Evolutionary conservation across 2,888 invertebrate genomes (phyloP).

Genomic region (Melolontha melolontha): DNA sequence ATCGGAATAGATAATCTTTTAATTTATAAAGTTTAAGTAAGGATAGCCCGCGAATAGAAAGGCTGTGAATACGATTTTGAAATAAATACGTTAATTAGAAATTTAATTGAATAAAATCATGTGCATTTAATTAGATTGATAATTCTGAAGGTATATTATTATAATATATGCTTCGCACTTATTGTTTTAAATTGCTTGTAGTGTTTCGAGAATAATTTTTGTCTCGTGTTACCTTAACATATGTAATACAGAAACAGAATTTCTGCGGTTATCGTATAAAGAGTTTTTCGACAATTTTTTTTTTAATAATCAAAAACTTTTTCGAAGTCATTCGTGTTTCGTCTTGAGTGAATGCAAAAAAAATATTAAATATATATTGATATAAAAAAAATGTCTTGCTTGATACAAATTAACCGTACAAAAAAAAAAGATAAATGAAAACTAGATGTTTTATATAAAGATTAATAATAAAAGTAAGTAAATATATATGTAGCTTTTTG

Average conservation of each 20-base stretch:
- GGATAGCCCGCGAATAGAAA: too few species aligned
- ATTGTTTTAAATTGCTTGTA: too few species aligned
- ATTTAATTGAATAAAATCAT: constrained; percentile 7
- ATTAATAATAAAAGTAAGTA: constrained; percentile 36
- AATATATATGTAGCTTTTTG: constrained; percentile 60
- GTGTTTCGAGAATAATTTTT: constrained; percentile 8
- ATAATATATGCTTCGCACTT: too few species aligned
- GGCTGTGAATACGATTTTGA: background rate
- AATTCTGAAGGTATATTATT: too few species aligned
- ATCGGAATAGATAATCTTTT: too few species aligned
- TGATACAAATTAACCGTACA: constrained; percentile 38
- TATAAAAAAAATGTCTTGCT: constrained; percentile 33
- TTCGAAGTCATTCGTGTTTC: constrained; percentile 3
- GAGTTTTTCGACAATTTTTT: constrained; percentile 22
- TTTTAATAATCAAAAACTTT: constrained; percentile 17
- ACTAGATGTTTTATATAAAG: constrained; percentile 35
- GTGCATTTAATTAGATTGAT: too few species aligned
- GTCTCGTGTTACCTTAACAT: constrained; percentile 9
- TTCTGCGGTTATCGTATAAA: constrained; percentile 15
- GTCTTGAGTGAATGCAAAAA: constrained; percentile 14
- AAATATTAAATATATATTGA: constrained; percentile 23
- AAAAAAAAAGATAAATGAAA: constrained; percentile 25
- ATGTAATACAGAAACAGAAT: constrained; percentile 7
- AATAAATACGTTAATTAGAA: constrained; percentile 13
- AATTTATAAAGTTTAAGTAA: too few species aligned